Evolutionary conservation across 2,113 vertebrate species (phyloP), one percentile per base, ranked within the genome.

Genomic region (Phyllostomus hastatus): DNA sequence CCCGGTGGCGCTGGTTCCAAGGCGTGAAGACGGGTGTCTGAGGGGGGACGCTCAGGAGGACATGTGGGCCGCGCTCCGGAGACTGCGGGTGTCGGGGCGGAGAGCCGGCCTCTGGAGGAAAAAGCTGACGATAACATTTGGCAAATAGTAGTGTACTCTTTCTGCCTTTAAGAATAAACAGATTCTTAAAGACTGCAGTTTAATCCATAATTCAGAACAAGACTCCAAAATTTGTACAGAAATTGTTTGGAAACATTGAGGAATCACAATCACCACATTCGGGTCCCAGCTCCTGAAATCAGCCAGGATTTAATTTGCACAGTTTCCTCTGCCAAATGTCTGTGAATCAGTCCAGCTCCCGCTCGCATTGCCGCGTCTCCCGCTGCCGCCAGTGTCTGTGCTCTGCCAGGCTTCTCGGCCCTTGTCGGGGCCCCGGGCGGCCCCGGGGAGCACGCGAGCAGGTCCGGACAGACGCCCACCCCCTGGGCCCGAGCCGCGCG

Each of bases 311-410:
- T 86, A 81, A 95, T 97, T 98, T 96, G 90, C 91, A 88, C 69
- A n/a, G 38, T 82, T 96, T 92, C 91, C 41, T 97, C 97, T 98
- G 97, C 97, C 97, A 97, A 97, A 96, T 98, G 97, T 97, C 92
- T 97, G 92, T 92, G 97, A 87, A 94, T 86, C 96, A 91, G 82
- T 86, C 92, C 97, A 95, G 73, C 78, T 95, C 90, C 92, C 57
- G 79, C 90, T 90, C 88, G 20, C 95, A 82, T 92, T 97, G 96
- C 95, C 95, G 95, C 81, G 48, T 91, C 95, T 92, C 78, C 90
- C 93, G 92, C 91, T 95, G 91, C 91, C 91, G 78, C 81, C 67
- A 81, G 82, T 96, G 82, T 48, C 78, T 96, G 24, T 90, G 79
- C 86, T 94, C n/a, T 83, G 66, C 78, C 35, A 66, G 85, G 87